phyloP scores from a whole-genome alignment of 1,140 invertebrate genomes.

The Forficula auricularia region DNA sequence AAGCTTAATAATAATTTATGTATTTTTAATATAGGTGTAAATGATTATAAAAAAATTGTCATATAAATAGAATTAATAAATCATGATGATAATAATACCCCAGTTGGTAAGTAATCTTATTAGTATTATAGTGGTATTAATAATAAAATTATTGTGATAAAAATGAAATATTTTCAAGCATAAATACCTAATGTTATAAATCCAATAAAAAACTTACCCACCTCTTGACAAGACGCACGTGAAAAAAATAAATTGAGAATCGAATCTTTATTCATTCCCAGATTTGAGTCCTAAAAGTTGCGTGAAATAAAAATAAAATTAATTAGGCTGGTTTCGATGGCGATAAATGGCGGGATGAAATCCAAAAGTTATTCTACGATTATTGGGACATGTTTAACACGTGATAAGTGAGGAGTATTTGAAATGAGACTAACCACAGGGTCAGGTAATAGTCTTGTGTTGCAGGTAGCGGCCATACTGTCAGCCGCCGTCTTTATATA shows the following conservation, averaged over 20 bases:
- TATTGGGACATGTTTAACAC: too few relatives aligned
- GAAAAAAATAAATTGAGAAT: constrained; percentile 15
- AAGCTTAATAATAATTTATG: too few relatives aligned
- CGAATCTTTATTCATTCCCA: constrained; percentile 8
- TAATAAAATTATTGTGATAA: too few relatives aligned
- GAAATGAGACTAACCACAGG: constrained; percentile 13
- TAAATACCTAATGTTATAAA: too few relatives aligned
- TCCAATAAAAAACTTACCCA: constrained; percentile 23
- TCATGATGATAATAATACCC: too few relatives aligned
- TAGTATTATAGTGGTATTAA: too few relatives aligned
- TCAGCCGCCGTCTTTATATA: too few relatives aligned
- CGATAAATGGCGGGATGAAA: not conserved
- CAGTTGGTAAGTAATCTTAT: too few relatives aligned
- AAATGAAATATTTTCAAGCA: too few relatives aligned
- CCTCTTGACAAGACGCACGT: constrained; percentile 26
- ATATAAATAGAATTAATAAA: too few relatives aligned
- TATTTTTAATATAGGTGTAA: too few relatives aligned
- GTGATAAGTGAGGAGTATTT: not conserved
- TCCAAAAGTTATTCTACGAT: not conserved
- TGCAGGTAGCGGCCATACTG: constrained; percentile 13
- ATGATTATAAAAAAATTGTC: too few relatives aligned
- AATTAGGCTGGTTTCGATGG: not conserved
- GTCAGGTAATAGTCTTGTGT: constrained; percentile 24
- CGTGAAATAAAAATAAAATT: not conserved
- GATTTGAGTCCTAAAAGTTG: constrained; percentile 8